Percentiles rank a stretch among this genome's conserved stretches.
These are phyloP conservation scores for Mungos mungo DNA, from an alignment of 2,113 vertebrate species.

Conservation along the genomic window DNA sequence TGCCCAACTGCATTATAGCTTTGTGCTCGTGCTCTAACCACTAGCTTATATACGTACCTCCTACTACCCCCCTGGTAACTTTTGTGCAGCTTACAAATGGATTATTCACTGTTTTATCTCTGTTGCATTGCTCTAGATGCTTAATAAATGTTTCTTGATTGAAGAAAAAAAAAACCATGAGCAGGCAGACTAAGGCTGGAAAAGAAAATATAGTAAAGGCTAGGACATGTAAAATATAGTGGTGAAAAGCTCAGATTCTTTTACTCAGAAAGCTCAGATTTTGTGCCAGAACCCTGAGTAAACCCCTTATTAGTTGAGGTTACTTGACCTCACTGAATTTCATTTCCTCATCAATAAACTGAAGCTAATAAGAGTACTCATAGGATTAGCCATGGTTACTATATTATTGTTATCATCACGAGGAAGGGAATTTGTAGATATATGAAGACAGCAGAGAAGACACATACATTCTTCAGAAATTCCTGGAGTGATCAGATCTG, in stretches of 20 bases:
- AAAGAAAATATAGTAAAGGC: not conserved
- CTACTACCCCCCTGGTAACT: accelerated
- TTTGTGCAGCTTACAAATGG: not conserved
- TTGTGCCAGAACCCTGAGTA: not conserved
- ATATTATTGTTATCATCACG: not conserved
- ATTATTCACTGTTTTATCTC: not conserved
- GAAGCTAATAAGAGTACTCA: not conserved
- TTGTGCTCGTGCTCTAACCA: not conserved
- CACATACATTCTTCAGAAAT: not conserved
- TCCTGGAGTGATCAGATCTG: not conserved
- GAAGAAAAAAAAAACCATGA: not conserved
- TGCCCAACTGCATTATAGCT: not conserved
- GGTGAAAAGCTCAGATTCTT: not conserved
- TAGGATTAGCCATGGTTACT: not conserved
- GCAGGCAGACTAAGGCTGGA: not conserved
- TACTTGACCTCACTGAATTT: not conserved
- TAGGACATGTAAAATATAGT: not conserved
- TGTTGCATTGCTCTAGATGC: not conserved
- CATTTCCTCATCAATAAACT: not conserved
- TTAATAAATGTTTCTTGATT: not conserved
- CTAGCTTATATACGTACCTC: not conserved
- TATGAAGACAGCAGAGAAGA: not conserved
- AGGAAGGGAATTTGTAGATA: not conserved
- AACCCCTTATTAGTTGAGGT: not conserved
- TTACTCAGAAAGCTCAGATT: not conserved